These are phyloP conservation scores for Leptopterna dolabrata DNA, from an alignment of 2,888 invertebrate species.

Conservation along the genomic window DNA sequence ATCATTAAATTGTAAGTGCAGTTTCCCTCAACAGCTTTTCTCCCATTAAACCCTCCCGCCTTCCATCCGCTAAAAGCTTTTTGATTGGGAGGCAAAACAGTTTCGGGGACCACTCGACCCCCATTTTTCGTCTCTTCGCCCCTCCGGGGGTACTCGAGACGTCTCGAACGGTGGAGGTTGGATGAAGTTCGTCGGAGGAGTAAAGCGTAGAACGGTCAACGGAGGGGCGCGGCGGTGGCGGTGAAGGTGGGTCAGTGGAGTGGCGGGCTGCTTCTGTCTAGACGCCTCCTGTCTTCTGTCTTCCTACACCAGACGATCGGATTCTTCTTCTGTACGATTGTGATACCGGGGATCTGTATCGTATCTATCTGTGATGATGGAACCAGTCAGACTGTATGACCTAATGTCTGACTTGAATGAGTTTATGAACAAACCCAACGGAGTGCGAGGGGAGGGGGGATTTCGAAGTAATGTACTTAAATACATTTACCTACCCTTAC, in stretches of 20 bases:
- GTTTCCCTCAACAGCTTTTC: background rate
- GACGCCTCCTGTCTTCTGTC: background rate
- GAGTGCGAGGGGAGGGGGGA: too few species aligned
- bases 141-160: background rate
- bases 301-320: background rate
- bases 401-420: too few species aligned
- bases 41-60: background rate
- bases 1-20: background rate
- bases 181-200: background rate
- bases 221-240: background rate
- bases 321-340: too few species aligned
- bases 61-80: background rate
- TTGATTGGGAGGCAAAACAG: slow-evolving; percentile 1
- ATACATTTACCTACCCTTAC: too few species aligned
- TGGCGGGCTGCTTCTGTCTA: background rate
- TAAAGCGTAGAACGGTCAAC: background rate
- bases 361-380: too few species aligned
- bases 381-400: too few species aligned
- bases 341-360: too few species aligned
- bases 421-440: too few species aligned
- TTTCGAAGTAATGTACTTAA: too few species aligned
- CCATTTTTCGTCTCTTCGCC: background rate
- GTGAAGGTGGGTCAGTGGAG: background rate
- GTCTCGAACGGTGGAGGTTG: background rate
- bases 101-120: background rate